Evolutionary conservation across 92 coral and sea anemone genomes (phyloP).

Genomic region (Hydrozoanthus gracilis): DNA sequence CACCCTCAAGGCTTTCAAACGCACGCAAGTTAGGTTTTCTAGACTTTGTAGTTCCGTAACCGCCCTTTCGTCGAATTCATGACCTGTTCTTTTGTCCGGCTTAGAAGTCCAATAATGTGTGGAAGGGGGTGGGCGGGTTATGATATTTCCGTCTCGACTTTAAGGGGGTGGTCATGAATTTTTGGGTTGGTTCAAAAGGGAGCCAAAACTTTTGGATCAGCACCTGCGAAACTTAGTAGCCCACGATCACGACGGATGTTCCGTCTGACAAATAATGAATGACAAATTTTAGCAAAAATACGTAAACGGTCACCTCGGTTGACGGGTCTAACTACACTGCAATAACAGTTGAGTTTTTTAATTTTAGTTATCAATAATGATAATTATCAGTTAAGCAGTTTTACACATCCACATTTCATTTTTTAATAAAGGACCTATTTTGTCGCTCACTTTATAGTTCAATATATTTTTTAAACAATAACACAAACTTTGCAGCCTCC

Average conservation of each 20-base stretch:
- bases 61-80: too few species aligned
- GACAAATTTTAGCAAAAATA: neutral
- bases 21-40: neutral
- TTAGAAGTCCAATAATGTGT: too few species aligned
- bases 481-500: neutral
- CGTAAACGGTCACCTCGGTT: too few species aligned
- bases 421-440: neutral
- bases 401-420: too few species aligned
- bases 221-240: too few species aligned
- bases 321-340: neutral
- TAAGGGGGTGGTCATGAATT: neutral
- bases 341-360: conserved; percentile 1
- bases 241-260: conserved; percentile 10
- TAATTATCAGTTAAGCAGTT: neutral
- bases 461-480: neutral
- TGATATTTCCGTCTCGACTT: neutral
- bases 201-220: too few species aligned
- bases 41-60: too few species aligned
- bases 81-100: too few species aligned
- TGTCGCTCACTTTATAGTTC: too few species aligned
- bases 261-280: neutral
- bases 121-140: neutral
- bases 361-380: neutral
- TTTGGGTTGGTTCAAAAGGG: too few species aligned
- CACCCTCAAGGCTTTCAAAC: neutral